Evolutionary conservation across 1,140 invertebrate species (phyloP).

Genomic region (Macrobrachium rosenbergii): DNA sequence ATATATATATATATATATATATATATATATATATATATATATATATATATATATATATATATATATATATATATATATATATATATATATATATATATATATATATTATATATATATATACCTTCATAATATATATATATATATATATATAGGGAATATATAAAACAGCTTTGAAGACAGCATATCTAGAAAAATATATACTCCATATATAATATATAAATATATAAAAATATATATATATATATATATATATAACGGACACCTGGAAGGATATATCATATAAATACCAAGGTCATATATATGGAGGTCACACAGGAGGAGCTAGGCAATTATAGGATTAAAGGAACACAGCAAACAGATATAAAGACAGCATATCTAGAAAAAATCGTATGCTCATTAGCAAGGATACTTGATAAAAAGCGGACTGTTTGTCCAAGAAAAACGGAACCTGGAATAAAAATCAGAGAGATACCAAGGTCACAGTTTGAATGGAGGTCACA

Average conservation of each 20-base stretch:
- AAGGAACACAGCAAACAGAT: too few relatives aligned
- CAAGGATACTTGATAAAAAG: too few relatives aligned
- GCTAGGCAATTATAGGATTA: too few relatives aligned
- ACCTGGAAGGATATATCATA: not conserved
- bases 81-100: constrained; percentile 9
- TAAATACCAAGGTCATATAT: not conserved
- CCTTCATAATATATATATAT: not conserved
- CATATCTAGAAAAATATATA: too few relatives aligned
- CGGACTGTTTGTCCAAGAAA: too few relatives aligned
- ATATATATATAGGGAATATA: constrained; percentile 6
- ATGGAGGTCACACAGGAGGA: too few relatives aligned
- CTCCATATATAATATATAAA: too few relatives aligned
- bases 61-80: constrained; percentile 13
- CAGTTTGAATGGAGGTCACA: too few relatives aligned
- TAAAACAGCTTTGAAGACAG: too few relatives aligned
- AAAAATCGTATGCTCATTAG: too few relatives aligned
- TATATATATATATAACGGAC: constrained; percentile 2
- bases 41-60: constrained; percentile 9
- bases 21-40: constrained; percentile 13
- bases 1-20: constrained; percentile 20
- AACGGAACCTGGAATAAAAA: too few relatives aligned
- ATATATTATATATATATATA: constrained; percentile 19
- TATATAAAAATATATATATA: not conserved
- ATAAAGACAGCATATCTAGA: not conserved
- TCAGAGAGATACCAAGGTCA: too few relatives aligned